A percentile compares a stretch with the other conserved stretches of the same genome.
These are phyloP conservation scores for Dicrostonyx torquatus DNA, from an alignment of 2,797 vertebrate genomes.

Conservation along the genomic window DNA sequence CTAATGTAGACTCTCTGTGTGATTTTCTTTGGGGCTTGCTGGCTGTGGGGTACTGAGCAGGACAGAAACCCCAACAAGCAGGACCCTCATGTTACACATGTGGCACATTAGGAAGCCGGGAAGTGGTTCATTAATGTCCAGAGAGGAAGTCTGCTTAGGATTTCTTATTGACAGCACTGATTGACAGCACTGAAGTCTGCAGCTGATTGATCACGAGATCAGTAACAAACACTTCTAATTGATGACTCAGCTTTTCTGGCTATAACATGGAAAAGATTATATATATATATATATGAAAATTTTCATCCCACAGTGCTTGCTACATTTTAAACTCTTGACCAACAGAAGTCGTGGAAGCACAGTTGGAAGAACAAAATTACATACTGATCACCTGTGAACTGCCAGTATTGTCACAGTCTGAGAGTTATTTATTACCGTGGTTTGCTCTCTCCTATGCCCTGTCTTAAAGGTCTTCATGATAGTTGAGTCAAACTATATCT, in stretches of 20 bases:
- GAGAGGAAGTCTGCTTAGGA: conserved; percentile 24
- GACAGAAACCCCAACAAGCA: too few relatives aligned
- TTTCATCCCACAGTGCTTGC: background rate
- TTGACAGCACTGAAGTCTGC: background rate
- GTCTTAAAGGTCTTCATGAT: background rate
- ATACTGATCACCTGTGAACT: background rate
- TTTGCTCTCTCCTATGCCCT: background rate
- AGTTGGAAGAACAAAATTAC: background rate
- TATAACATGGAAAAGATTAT: conserved; percentile 9
- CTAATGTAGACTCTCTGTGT: too few relatives aligned
- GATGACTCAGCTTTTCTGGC: conserved; percentile 35
- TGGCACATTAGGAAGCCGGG: conserved; percentile 37
- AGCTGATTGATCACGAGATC: conserved; percentile 9
- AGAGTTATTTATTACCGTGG: background rate
- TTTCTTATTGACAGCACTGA: conserved; percentile 21
- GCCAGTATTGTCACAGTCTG: background rate
- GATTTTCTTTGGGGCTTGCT: too few relatives aligned
- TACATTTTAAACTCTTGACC: background rate
- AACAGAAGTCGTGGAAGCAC: conserved; percentile 17
- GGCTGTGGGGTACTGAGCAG: too few relatives aligned
- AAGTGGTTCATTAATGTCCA: conserved; percentile 54
- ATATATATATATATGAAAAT: background rate
- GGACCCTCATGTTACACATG: too few relatives aligned
- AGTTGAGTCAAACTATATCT: background rate
- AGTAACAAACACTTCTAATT: background rate